Evolutionary conservation across 2,888 invertebrate species (phyloP), one percentile per base, ranked within the genome.

Genomic region (Zonitis immaculata): DNA sequence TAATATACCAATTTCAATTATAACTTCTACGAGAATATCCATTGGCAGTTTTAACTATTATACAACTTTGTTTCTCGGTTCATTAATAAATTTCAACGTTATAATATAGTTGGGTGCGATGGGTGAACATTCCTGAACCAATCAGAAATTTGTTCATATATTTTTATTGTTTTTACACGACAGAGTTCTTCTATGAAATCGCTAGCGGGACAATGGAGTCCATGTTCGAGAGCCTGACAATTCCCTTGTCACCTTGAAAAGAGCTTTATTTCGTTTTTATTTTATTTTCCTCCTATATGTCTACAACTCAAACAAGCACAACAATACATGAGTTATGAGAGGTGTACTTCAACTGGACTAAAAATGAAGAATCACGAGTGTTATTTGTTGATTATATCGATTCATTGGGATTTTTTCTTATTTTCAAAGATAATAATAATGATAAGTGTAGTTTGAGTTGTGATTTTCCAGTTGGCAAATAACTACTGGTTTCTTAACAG

Each of bases 171-270:
- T 47, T 46, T 30, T 22, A 22, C 3, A 4, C 22, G n/a, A 30
- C 7, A 42, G 46, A 47, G 45, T 43, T 51, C 42, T 35, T 9
- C 1, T 1, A 42, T 42, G 18, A 43, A 51, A 47, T 51, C 32
- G 47, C 51, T 51, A 39, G 3, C 22, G 51, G 51, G 47, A 51
- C 47, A 47, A 43, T 43, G 22, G 47, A 42, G 20, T 26, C n/a
- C 25, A 35, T 12, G 35, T 28, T 51, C 45, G 28, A 22, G 39
- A 47, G 51, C 32, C 30, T 43, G 26, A 30, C 47, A 51, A 51
- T 51, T 43, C 51, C 27, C 51, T 9, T 25, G 44, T 32, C 22
- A 47, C 44, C 18, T 42, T n/a, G 11, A n/a, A 14, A 52, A 52
- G 43, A 44, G 43, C 26, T 47, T 47, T 44, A 44, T 42, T 51